Conservation (phyloP, 2,113 vertebrate species). For the Zosterops lateralis region DNA sequence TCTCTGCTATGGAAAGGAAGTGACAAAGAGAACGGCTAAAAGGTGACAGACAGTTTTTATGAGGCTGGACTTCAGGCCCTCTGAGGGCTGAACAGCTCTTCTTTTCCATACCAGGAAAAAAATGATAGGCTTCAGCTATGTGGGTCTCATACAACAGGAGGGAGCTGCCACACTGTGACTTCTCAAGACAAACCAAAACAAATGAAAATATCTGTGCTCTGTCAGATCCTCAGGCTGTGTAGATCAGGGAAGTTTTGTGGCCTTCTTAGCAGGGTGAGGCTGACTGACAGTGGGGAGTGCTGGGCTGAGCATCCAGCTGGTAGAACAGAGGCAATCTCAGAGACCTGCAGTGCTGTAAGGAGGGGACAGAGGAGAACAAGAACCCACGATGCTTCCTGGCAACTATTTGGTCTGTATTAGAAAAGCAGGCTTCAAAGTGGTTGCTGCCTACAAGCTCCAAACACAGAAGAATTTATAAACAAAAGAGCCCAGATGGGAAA, state of each 20-base stretch:
- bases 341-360: neutral
- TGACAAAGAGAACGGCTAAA: neutral
- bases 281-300: neutral
- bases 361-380: rapidly evolving
- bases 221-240: neutral
- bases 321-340: neutral
- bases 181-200: neutral
- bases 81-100: neutral
- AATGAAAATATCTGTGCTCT: neutral
- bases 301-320: neutral
- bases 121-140: neutral
- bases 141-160: neutral
- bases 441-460: neutral
- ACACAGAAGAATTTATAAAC: neutral
- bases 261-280: neutral
- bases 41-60: slow-evolving; percentile 35
- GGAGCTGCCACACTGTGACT: neutral
- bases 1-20: slow-evolving; percentile 40
- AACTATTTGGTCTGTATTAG: neutral
- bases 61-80: neutral
- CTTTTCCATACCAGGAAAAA: neutral
- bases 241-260: neutral
- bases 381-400: neutral
- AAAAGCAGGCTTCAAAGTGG: neutral
- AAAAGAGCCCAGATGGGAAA: neutral